phyloP scores from a whole-genome alignment of 2,113 vertebrate species.

The Perca schrenkii region DNA sequence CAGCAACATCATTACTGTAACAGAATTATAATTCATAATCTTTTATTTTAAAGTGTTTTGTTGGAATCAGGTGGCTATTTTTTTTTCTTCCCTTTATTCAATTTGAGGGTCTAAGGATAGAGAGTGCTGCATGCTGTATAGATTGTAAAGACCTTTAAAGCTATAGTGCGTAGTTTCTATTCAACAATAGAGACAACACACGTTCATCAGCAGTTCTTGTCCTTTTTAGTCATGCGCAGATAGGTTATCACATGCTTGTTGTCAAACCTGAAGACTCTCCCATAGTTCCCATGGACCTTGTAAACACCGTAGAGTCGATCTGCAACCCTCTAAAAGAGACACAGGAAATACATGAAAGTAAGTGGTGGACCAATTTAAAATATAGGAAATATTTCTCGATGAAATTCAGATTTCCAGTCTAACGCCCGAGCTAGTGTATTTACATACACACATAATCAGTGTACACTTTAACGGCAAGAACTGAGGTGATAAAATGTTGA shows the following conservation, averaged over 20 bases:
- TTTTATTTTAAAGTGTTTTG: no score
- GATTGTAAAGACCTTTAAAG: background rate
- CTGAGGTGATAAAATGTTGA: no score
- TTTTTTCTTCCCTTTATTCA: background rate
- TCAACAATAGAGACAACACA: background rate
- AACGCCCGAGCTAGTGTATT: background rate
- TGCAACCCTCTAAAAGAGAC: constrained; percentile 89
- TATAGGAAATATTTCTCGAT: background rate
- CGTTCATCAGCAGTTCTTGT: background rate
- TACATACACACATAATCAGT: no score
- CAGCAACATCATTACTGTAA: no score
- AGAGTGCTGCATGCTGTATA: background rate
- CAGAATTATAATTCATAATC: no score
- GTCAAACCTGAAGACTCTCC: constrained; percentile 94
- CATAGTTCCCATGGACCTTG: constrained; percentile 98
- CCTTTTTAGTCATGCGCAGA: background rate
- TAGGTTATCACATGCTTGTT: background rate
- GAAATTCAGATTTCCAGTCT: background rate
- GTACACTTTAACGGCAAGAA: no score
- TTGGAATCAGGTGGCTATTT: no score
- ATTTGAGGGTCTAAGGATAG: background rate
- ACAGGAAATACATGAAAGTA: background rate
- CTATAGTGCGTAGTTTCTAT: background rate
- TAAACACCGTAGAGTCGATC: constrained; percentile 97
- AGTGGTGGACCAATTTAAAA: background rate